Conservation (phyloP, 1,140 invertebrate species). For the Telenomus remus region DNA sequence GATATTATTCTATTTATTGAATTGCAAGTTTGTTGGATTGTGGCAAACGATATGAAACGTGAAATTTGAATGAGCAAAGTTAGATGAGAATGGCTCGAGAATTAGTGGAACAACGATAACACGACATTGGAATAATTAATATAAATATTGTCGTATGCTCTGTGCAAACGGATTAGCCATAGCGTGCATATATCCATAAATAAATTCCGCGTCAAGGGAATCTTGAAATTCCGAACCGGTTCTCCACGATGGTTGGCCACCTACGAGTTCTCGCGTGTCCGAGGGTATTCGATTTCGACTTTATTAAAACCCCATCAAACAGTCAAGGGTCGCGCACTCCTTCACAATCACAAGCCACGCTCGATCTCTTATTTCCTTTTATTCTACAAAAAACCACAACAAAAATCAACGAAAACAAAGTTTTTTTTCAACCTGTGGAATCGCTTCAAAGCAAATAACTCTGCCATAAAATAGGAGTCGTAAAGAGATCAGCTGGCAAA, state of each 20-base stretch:
- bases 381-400: too few species aligned
- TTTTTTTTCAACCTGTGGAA: too few species aligned
- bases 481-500: neutral
- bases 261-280: conserved; percentile 54
- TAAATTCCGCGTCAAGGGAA: conserved; percentile 41
- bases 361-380: too few species aligned
- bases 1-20: too few species aligned
- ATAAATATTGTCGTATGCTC: conserved; percentile 45
- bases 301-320: conserved; percentile 53
- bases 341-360: too few species aligned
- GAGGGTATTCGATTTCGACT: conserved; percentile 51
- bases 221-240: conserved; percentile 55
- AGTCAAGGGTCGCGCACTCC: conserved; percentile 12
- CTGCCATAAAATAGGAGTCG: neutral
- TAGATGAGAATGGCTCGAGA: neutral
- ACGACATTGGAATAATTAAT: conserved; percentile 33
- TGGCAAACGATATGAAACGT: too few species aligned
- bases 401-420: too few species aligned
- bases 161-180: conserved; percentile 50
- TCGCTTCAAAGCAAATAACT: too few species aligned
- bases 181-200: conserved; percentile 47
- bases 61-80: conserved; percentile 20
- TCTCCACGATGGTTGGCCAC: conserved; percentile 40
- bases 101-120: conserved; percentile 22
- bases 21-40: too few species aligned